These are phyloP conservation scores for Nephila pilipes DNA, from an alignment of 1,140 invertebrate species.

Conservation along the genomic window DNA sequence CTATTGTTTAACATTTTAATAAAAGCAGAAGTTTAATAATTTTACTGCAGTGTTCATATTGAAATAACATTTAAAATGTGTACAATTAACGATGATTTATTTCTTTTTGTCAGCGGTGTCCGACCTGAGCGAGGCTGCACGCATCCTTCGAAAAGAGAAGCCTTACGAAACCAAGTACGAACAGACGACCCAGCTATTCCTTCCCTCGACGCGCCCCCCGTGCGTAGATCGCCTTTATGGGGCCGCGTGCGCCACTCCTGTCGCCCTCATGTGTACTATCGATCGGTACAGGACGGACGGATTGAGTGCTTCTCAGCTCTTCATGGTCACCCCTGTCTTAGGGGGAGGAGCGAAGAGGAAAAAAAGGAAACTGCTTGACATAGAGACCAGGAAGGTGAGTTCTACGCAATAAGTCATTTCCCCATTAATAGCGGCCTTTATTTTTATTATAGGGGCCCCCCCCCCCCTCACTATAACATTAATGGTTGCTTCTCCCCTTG, in stretches of 20 bases:
- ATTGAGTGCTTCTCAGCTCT: slow-evolving; percentile 83
- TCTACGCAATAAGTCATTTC: no score
- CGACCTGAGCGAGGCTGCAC: slow-evolving; percentile 85
- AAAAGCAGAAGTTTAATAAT: no score
- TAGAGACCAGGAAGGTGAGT: slow-evolving; percentile 91
- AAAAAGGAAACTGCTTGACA: slow-evolving; percentile 88
- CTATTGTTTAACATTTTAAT: no score
- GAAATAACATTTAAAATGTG: no score
- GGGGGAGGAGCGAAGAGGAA: slow-evolving; percentile 83
- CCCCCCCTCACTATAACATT: no score
- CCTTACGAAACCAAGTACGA: slow-evolving; percentile 87
- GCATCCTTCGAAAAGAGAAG: slow-evolving; percentile 88
- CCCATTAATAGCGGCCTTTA: no score
- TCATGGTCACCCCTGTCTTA: slow-evolving; percentile 90
- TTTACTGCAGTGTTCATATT: no score
- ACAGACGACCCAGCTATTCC: slow-evolving; percentile 87
- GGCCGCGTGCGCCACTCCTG: slow-evolving; percentile 84
- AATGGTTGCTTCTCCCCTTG: no score
- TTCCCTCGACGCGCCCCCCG: slow-evolving; percentile 85
- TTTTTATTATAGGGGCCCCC: no score
- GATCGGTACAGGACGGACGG: slow-evolving; percentile 84
- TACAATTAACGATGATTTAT: background rate
- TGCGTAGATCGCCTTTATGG: slow-evolving; percentile 88
- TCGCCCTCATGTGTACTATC: slow-evolving; percentile 78
- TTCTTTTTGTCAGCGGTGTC: slow-evolving; percentile 80